Conservation (phyloP, 2,888 invertebrate species). For the Ischnura elegans region DNA sequence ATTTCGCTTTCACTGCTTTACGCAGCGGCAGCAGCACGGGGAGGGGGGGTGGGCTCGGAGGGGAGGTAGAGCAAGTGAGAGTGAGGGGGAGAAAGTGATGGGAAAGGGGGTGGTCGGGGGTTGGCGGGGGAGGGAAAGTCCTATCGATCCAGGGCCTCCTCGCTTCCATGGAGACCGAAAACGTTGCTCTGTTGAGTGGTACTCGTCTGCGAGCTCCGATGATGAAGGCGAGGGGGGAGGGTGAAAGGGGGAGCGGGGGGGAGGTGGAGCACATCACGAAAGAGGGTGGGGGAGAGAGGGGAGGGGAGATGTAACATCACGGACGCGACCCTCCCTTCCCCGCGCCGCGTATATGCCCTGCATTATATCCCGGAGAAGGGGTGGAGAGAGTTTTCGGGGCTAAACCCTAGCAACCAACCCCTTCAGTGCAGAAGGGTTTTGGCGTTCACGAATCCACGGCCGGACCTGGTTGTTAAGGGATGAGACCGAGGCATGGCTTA, state of each 20-base stretch:
- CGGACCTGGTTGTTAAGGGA: too few relatives aligned
- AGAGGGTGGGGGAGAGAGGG: neutral
- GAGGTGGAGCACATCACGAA: conserved; percentile 1
- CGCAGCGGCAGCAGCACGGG: neutral
- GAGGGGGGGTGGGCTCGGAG: neutral
- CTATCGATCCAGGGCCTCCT: conserved; percentile 65
- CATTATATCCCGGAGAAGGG: neutral
- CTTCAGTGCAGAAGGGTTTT: neutral
- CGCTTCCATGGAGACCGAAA: conserved; percentile 60
- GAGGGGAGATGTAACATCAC: conserved; percentile 11
- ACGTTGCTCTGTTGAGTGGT: conserved; percentile 64
- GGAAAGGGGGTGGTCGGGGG: neutral
- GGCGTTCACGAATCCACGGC: neutral
- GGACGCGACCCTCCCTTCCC: neutral
- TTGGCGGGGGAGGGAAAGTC: conserved; percentile 5
- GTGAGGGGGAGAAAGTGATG: conserved; percentile 1
- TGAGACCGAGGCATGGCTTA: too few relatives aligned
- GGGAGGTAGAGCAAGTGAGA: neutral
- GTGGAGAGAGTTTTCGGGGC: neutral
- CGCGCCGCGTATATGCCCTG: conserved; percentile 2
- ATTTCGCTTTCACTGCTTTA: conserved; percentile 66
- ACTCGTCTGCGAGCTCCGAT: conserved; percentile 45
- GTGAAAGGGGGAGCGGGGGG: neutral
- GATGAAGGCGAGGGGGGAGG: neutral
- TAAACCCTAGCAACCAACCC: neutral